Evolutionary conservation across 2,888 invertebrate genomes (phyloP).

Genomic region (Tenthredo mesomela): DNA sequence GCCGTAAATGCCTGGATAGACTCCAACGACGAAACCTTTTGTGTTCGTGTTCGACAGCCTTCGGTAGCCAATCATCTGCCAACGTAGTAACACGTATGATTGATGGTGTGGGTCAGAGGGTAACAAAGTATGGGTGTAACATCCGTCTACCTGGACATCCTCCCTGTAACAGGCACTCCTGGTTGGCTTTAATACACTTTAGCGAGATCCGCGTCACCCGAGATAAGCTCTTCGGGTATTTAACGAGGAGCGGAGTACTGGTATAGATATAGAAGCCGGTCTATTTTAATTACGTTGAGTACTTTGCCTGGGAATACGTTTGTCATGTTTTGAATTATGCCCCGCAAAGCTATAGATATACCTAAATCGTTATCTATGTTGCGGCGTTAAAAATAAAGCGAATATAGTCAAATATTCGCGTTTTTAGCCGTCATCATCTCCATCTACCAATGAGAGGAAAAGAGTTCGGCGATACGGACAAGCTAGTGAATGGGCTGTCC

Average conservation of each 20-base stretch:
- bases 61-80: conserved; percentile 25
- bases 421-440: neutral
- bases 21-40: conserved; percentile 23
- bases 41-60: conserved; percentile 33
- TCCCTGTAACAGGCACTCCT: neutral
- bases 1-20: neutral
- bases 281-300: conserved; percentile 40
- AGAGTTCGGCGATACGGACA: neutral
- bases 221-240: conserved; percentile 36
- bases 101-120: conserved; percentile 31
- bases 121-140: conserved; percentile 11
- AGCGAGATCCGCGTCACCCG: conserved; percentile 6
- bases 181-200: conserved; percentile 40
- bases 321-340: neutral
- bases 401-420: neutral
- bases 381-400: neutral
- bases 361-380: neutral
- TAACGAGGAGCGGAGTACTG: conserved; percentile 15
- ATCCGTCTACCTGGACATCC: conserved; percentile 42
- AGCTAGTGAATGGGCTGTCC: conserved; percentile 20
- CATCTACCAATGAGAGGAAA: neutral
- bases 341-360: neutral
- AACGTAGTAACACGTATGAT: conserved; percentile 28
- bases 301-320: conserved; percentile 1
- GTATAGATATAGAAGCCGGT: conserved; percentile 11